Percentiles rank a stretch among this genome's conserved stretches.
phyloP scores from a whole-genome alignment of 2,888 invertebrate species.

The Cataglyphis livida region DNA sequence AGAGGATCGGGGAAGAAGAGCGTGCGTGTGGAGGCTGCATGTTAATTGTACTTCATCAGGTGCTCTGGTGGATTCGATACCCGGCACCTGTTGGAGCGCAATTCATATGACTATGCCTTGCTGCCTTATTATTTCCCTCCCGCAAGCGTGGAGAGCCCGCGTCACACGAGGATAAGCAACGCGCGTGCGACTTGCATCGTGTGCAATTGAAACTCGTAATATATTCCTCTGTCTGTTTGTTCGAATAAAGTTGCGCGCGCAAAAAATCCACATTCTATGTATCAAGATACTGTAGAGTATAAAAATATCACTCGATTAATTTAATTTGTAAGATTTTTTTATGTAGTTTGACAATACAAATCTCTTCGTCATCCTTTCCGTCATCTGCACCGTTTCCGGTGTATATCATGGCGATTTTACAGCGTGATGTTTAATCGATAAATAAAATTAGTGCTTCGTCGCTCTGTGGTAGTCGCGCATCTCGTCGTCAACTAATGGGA shows the following conservation, averaged over 20 bases:
- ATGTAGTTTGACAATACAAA: background rate
- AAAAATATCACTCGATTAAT: background rate
- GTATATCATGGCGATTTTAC: conserved; percentile 11
- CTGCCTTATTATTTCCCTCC: conserved; percentile 66
- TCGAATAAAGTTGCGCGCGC: background rate
- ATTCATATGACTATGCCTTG: conserved; percentile 92
- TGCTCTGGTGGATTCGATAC: conserved; percentile 97
- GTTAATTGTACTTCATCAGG: conserved; percentile 99
- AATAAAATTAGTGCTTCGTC: conserved; percentile 63
- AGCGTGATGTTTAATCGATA: conserved; percentile 53
- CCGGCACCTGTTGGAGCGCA: conserved; percentile 99
- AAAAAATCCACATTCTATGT: background rate
- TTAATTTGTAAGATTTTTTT: background rate
- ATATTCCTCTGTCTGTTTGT: background rate
- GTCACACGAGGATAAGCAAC: conserved; percentile 1
- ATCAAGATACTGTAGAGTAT: background rate
- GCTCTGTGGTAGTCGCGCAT: conserved; percentile 27
- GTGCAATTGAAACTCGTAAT: too few relatives aligned
- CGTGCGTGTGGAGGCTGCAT: conserved; percentile 89
- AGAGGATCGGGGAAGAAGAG: conserved; percentile 17
- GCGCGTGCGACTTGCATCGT: background rate
- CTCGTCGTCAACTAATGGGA: conserved; percentile 73
- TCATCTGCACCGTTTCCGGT: conserved; percentile 19
- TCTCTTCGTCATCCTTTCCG: background rate
- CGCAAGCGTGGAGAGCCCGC: background rate